A percentile compares a stretch with the other conserved stretches of the same genome.
phyloP scores from a whole-genome alignment of 2,113 vertebrate genomes.

The Heterochromis multidens region DNA sequence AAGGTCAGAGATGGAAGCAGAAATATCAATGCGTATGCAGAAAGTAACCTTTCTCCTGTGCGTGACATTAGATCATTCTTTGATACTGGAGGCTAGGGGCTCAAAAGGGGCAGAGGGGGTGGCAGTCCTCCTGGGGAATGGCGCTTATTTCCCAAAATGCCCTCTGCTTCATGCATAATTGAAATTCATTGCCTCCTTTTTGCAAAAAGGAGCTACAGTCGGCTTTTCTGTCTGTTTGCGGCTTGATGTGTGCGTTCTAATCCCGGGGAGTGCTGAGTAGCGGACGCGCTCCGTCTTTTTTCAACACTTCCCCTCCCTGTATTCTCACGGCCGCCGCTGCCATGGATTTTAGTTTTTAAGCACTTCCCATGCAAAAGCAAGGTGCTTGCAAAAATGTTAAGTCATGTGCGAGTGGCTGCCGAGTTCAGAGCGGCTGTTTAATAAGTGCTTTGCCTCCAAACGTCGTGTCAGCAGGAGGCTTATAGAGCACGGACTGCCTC shows the following conservation, averaged over 20 bases:
- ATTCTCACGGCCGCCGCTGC: slow-evolving; percentile 21
- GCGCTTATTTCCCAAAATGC: slow-evolving; percentile 68
- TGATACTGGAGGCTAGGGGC: slow-evolving; percentile 54
- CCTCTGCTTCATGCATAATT: slow-evolving; percentile 69
- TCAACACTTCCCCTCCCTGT: background rate
- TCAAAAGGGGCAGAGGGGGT: background rate
- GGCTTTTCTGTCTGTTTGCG: slow-evolving; percentile 54
- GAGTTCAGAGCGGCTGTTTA: slow-evolving; percentile 45
- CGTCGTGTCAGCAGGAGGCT: slow-evolving; percentile 43
- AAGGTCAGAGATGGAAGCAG: slow-evolving; percentile 73
- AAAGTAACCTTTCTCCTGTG: slow-evolving; percentile 76
- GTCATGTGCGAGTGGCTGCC: slow-evolving; percentile 43
- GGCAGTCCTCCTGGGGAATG: slow-evolving; percentile 19
- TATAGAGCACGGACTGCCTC: background rate
- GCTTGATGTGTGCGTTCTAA: slow-evolving; percentile 46
- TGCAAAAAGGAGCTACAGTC: slow-evolving; percentile 48
- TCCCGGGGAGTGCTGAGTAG: slow-evolving; percentile 58
- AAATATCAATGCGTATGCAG: slow-evolving; percentile 74
- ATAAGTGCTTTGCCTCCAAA: slow-evolving; percentile 38
- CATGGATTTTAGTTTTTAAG: slow-evolving; percentile 49
- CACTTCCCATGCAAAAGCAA: slow-evolving; percentile 59
- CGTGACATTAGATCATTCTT: slow-evolving; percentile 75
- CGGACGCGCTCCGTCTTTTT: background rate
- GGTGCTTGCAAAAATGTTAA: slow-evolving; percentile 54
- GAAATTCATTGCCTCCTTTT: slow-evolving; percentile 64